phyloP scores from a whole-genome alignment of 2,888 invertebrate genomes.

The Thumatha senex region DNA sequence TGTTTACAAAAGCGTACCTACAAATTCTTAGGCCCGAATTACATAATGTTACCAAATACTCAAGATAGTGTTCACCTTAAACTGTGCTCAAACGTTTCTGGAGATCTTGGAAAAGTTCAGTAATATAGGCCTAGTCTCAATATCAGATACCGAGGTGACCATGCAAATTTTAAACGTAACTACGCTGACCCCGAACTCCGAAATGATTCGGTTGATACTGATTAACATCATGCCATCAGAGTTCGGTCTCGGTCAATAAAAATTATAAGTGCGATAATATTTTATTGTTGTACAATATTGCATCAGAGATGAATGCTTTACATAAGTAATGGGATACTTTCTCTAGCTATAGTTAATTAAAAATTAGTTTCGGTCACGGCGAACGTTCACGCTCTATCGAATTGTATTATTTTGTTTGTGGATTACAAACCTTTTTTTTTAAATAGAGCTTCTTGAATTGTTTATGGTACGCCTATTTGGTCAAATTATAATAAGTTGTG shows the following conservation, averaged over 20 bases:
- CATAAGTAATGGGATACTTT: slow-evolving; percentile 29
- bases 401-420: slow-evolving; percentile 16
- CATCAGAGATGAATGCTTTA: slow-evolving; percentile 21
- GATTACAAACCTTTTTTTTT: background rate
- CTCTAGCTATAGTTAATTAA: slow-evolving; percentile 23
- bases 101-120: too few relatives aligned
- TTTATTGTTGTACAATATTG: slow-evolving; percentile 38
- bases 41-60: too few relatives aligned
- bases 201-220: background rate
- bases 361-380: background rate
- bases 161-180: too few relatives aligned
- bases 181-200: too few relatives aligned
- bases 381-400: slow-evolving; percentile 12
- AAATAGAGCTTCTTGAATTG: background rate
- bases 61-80: too few relatives aligned
- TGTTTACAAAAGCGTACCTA: too few relatives aligned
- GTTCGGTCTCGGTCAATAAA: slow-evolving; percentile 16
- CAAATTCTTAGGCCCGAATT: too few relatives aligned
- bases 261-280: slow-evolving; percentile 18
- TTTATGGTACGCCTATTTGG: background rate
- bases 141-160: too few relatives aligned
- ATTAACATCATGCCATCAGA: too few relatives aligned
- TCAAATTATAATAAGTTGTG: too few relatives aligned
- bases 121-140: too few relatives aligned
- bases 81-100: too few relatives aligned